These are phyloP conservation scores for Cheilinus undulatus DNA, from an alignment of 2,113 vertebrate genomes.

Conservation along the genomic window DNA sequence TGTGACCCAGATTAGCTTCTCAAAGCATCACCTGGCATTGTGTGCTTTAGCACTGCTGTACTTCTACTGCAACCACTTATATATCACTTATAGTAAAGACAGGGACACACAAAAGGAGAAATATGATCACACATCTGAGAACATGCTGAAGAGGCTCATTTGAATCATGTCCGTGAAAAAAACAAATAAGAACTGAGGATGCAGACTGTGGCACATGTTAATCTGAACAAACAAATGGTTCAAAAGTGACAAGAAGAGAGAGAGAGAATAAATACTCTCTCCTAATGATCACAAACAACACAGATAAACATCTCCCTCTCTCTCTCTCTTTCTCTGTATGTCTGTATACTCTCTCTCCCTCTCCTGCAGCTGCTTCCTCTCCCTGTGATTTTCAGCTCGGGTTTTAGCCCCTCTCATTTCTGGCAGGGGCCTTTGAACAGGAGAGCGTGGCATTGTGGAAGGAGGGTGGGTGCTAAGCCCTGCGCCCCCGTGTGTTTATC, in stretches of 20 bases:
- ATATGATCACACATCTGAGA: not conserved
- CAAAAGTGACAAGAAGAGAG: conserved; percentile 33
- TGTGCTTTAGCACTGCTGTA: not conserved
- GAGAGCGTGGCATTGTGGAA: conserved; percentile 69
- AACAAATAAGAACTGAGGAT: conserved; percentile 13
- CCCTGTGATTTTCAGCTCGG: conserved; percentile 65
- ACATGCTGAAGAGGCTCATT: not conserved
- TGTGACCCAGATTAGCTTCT: conserved; percentile 18
- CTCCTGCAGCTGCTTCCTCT: conserved; percentile 59
- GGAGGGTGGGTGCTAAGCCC: conserved; percentile 74
- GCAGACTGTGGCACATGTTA: not conserved
- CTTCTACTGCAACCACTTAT: not conserved
- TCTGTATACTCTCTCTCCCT: conserved; percentile 14
- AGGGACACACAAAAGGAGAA: conserved; percentile 11
- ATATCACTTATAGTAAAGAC: not conserved
- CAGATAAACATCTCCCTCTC: conserved; percentile 57
- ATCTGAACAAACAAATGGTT: conserved; percentile 30
- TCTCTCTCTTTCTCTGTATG: conserved; percentile 17
- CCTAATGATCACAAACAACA: conserved; percentile 45
- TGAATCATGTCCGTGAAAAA: conserved; percentile 14
- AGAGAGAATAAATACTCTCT: conserved; percentile 45
- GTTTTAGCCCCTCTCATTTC: conserved; percentile 72
- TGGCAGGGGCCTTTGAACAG: conserved; percentile 73
- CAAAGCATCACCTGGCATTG: conserved; percentile 14
- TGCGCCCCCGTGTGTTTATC: conserved; percentile 80